phyloP scores from a whole-genome alignment of 2,888 invertebrate genomes.

The Heteromyza rotundicornis region DNA sequence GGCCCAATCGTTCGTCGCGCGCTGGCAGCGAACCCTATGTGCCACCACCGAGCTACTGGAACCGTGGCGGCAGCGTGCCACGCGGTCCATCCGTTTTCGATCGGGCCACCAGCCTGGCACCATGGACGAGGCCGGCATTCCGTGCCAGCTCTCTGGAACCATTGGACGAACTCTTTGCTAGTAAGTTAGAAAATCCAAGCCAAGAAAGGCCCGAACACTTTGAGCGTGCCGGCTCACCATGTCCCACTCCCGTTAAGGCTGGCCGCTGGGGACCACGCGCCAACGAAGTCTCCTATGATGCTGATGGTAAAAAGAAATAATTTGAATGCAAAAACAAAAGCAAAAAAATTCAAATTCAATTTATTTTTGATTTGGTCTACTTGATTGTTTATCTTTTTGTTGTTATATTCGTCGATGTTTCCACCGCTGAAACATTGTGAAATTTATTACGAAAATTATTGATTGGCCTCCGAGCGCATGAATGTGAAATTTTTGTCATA shows the following conservation, averaged over 20 bases:
- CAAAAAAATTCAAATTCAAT: constrained; percentile 26
- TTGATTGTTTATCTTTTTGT: background rate
- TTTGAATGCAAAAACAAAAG: no score
- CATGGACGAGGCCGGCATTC: constrained; percentile 50
- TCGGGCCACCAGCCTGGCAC: constrained; percentile 57
- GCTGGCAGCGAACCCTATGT: constrained; percentile 60
- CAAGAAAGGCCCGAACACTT: constrained; percentile 46
- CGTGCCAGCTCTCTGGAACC: constrained; percentile 61
- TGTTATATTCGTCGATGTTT: background rate
- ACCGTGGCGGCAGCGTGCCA: constrained; percentile 43
- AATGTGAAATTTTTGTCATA: constrained; percentile 8
- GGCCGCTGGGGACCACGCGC: constrained; percentile 74
- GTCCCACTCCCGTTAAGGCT: constrained; percentile 72
- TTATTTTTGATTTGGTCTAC: constrained; percentile 9
- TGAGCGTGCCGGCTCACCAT: constrained; percentile 70
- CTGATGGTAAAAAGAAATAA: constrained; percentile 77
- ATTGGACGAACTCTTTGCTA: constrained; percentile 58
- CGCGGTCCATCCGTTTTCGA: constrained; percentile 54
- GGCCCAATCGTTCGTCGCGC: constrained; percentile 47
- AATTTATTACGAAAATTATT: background rate
- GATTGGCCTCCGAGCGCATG: background rate
- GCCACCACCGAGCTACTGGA: constrained; percentile 52
- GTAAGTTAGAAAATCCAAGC: constrained; percentile 52
- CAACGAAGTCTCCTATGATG: constrained; percentile 75
- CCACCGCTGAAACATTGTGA: background rate